These are phyloP conservation scores for Littorina saxatilis DNA, from an alignment of 1,140 invertebrate species.

Conservation along the genomic window DNA sequence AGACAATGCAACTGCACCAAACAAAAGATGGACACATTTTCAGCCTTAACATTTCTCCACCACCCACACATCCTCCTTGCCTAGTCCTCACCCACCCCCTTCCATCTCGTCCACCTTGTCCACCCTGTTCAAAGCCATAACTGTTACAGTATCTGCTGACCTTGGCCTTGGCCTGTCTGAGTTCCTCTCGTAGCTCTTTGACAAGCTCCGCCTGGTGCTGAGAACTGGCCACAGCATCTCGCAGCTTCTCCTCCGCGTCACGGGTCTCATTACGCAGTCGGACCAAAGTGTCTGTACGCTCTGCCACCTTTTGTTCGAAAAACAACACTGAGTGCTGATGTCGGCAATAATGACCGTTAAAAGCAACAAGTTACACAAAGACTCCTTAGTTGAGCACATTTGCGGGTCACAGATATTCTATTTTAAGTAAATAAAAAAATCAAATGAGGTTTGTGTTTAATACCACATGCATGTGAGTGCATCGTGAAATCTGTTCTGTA, in stretches of 20 bases:
- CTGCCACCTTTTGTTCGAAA: conserved; percentile 72
- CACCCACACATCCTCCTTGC: neutral
- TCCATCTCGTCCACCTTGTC: neutral
- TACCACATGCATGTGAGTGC: too few species aligned
- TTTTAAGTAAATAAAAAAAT: too few species aligned
- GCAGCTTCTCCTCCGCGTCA: conserved; percentile 69
- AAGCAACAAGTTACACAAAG: too few species aligned
- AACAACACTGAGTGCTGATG: too few species aligned
- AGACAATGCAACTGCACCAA: too few species aligned
- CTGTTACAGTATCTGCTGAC: conserved; percentile 34
- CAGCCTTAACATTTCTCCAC: too few species aligned
- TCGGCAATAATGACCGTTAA: too few species aligned
- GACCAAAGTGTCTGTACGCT: conserved; percentile 67
- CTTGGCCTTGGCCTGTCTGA: conserved; percentile 62
- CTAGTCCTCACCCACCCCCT: neutral
- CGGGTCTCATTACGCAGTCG: conserved; percentile 67
- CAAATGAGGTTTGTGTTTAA: too few species aligned
- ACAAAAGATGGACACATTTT: too few species aligned
- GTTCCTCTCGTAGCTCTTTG: conserved; percentile 70
- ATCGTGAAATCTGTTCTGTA: too few species aligned
- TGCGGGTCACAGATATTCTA: too few species aligned
- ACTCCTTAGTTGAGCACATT: too few species aligned
- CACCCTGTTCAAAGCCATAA: neutral
- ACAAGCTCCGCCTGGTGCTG: conserved; percentile 68
- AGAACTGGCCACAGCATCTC: conserved; percentile 63